Percentiles rank a stretch among this genome's conserved stretches.
Evolutionary conservation across 2,113 vertebrate genomes (phyloP).

Genomic region (Tauraco erythrolophus): DNA sequence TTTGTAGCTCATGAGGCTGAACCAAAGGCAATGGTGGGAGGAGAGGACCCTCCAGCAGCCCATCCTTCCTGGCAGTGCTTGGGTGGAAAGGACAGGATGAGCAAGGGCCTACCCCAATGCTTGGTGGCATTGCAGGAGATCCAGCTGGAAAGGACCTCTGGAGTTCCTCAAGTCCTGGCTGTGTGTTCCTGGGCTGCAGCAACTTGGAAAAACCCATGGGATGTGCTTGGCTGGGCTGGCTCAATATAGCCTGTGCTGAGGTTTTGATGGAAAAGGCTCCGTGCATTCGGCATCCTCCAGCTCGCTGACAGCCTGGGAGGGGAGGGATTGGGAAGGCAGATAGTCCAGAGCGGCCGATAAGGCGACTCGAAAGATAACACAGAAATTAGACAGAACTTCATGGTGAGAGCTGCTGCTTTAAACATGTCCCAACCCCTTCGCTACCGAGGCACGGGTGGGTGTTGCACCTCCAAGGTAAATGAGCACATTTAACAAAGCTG

Average conservation of each 20-base stretch:
- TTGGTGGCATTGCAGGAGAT: neutral
- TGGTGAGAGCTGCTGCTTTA: neutral
- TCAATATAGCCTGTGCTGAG: accelerated
- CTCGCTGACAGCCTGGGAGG: neutral
- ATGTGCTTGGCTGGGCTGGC: accelerated
- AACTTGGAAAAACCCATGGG: neutral
- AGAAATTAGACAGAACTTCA: neutral
- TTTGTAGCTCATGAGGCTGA: accelerated
- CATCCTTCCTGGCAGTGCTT: accelerated
- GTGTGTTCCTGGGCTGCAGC: neutral
- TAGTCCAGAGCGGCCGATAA: neutral
- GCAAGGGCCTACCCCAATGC: accelerated
- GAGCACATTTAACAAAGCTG: slow-evolving; percentile 37
- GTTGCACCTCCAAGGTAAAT: slow-evolving; percentile 15
- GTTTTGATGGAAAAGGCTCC: neutral
- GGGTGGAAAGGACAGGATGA: neutral
- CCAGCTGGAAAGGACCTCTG: neutral
- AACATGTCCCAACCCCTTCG: neutral
- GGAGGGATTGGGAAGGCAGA: neutral
- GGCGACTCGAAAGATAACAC: slow-evolving; percentile 27
- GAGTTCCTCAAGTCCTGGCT: neutral
- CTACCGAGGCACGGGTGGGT: neutral
- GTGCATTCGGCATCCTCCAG: neutral
- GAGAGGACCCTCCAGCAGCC: accelerated
- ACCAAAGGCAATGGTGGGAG: accelerated